A percentile compares a stretch with the other conserved stretches of the same genome.
These are phyloP conservation scores for Oncopeltus fasciatus DNA, from an alignment of 1,140 invertebrate species.

Conservation along the genomic window DNA sequence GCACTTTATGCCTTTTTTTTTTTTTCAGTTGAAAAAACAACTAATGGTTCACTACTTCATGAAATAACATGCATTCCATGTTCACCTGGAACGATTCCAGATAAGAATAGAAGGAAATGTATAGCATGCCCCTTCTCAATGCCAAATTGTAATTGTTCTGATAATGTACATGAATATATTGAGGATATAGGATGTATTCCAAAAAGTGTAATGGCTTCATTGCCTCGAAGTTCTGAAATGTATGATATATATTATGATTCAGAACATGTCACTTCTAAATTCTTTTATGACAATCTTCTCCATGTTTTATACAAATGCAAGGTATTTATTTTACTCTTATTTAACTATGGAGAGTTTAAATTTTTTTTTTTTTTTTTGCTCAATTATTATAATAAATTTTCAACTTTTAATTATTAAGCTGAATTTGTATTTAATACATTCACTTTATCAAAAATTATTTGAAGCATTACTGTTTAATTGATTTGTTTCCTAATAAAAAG, in stretches of 20 bases:
- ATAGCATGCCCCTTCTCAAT: slow-evolving; percentile 29
- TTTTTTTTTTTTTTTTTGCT: neutral
- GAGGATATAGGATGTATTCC: slow-evolving; percentile 32
- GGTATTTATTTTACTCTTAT: slow-evolving; percentile 26
- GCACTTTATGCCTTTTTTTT: too few species aligned
- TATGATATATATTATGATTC: slow-evolving; percentile 31
- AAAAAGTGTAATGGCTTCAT: slow-evolving; percentile 26
- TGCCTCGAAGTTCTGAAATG: slow-evolving; percentile 28
- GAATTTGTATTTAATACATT: too few species aligned
- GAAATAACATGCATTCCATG: slow-evolving; percentile 33
- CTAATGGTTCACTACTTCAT: slow-evolving; percentile 30
- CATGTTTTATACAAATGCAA: slow-evolving; percentile 36
- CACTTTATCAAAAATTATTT: too few species aligned
- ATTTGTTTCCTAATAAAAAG: too few species aligned
- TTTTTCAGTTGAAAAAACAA: slow-evolving; percentile 33
- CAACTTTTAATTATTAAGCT: too few species aligned
- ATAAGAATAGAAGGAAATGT: slow-evolving; percentile 29
- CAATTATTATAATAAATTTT: too few species aligned
- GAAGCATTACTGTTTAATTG: too few species aligned
- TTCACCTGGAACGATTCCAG: slow-evolving; percentile 31
- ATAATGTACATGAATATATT: slow-evolving; percentile 24
- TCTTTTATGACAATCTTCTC: slow-evolving; percentile 34
- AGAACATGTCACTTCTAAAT: slow-evolving; percentile 32
- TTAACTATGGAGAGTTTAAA: neutral
- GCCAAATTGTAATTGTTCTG: slow-evolving; percentile 26